A percentile compares a stretch with the other conserved stretches of the same genome.
Conservation (phyloP, 2,797 vertebrate genomes). For the Protonibea diacanthus region DNA sequence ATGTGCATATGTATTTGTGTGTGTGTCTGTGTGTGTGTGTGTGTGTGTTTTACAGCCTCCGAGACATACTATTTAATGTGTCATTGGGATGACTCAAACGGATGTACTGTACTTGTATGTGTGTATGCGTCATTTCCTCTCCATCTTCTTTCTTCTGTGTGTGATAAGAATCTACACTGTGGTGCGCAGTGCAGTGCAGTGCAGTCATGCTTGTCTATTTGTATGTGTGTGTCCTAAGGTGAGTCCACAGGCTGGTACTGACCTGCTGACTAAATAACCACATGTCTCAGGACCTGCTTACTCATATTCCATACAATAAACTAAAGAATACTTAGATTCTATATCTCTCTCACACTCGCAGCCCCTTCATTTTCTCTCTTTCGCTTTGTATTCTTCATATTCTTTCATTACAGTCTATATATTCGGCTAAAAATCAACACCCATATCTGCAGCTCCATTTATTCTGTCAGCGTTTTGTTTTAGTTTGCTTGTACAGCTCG, state of each 20-base stretch:
- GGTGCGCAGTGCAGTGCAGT: neutral
- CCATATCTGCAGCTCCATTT: neutral
- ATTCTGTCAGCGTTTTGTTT: neutral
- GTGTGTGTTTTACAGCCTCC: slow-evolving; percentile 51
- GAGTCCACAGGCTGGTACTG: slow-evolving; percentile 55
- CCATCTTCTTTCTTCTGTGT: neutral
- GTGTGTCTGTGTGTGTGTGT: slow-evolving; percentile 2
- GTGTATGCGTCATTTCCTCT: neutral
- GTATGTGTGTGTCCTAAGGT: slow-evolving; percentile 36
- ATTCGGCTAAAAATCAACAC: neutral
- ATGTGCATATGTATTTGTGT: slow-evolving; percentile 30
- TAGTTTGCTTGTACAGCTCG: neutral
- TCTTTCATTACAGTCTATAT: neutral
- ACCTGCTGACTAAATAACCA: slow-evolving; percentile 62
- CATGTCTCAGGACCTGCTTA: slow-evolving; percentile 34
- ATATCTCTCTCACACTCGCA: neutral
- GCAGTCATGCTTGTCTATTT: slow-evolving; percentile 9
- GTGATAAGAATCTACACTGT: slow-evolving; percentile 18
- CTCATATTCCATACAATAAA: slow-evolving; percentile 22
- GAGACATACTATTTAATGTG: slow-evolving; percentile 53
- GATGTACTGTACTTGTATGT: slow-evolving; percentile 48
- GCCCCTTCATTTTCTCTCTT: neutral
- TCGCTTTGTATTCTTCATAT: neutral
- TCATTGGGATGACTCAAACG: slow-evolving; percentile 67
- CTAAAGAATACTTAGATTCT: neutral